Evolutionary conservation across 2,113 vertebrate species (phyloP), one percentile per base, ranked within the genome.

Genomic region (Alligator mississippiensis): DNA sequence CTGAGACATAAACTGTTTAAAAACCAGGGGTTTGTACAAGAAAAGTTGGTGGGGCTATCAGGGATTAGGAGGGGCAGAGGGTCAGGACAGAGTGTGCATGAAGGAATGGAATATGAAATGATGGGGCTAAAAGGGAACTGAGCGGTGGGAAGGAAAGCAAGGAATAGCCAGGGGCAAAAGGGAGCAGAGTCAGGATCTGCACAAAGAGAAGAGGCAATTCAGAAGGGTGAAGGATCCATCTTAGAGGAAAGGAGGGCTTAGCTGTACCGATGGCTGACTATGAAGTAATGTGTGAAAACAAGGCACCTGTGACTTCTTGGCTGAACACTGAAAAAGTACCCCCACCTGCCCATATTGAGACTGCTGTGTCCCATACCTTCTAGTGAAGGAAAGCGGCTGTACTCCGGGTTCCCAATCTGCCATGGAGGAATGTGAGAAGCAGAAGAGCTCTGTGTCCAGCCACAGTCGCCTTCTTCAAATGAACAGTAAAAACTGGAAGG

Each of bases 401-500:
- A 95, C 70, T 98, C 97, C 0, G 96, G 90, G n/a, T 96, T 97
- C 58, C 97, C 96, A 78, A 99, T 97, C 88, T 94, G 97, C 99
- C 99, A 99, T 17, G 59, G 90, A 64, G 97, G 96, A 12, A 13
- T 30, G 38, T 97, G 84, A 12, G 98, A 91, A 0, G 60, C 93
- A 57, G 94, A 82, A 18, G 82, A 93, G 77, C 76, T 85, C 83
- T 97, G 97, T 34, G 95, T 94, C 99, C 99, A 99, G 86, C 98
- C 98, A 86, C 99, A 99, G 77, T 98, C 98, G 6, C 97, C 98
- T 15, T 98, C 98, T 95, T 99, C 99, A 84, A 99, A 99, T 0
- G 98, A 98, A 90, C 99, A 99, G 96, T 99, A 99, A 97, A 99
- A 99, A 57, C 99, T 99, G 85, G 98, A 96, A 85, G 99, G 99